Evolutionary conservation across 2,113 vertebrate species (phyloP).

Genomic region (Melanerpes formicivorus): DNA sequence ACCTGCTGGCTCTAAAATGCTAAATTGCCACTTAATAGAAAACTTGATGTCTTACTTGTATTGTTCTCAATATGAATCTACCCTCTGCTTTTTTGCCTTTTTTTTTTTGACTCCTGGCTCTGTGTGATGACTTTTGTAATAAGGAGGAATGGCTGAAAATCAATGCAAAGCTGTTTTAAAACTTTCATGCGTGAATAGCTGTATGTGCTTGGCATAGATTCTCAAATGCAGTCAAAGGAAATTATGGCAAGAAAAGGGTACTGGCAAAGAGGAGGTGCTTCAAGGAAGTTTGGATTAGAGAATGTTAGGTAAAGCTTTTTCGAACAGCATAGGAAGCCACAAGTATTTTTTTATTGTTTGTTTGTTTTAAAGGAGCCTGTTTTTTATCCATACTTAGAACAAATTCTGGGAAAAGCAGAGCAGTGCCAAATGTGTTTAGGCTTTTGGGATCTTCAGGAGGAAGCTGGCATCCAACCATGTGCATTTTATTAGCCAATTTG

Average conservation of each 20-base stretch:
- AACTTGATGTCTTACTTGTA: slow-evolving; percentile 26
- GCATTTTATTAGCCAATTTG: not conserved
- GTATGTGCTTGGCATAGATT: slow-evolving; percentile 28
- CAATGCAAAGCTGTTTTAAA: slow-evolving; percentile 46
- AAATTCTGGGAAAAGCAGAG: not conserved
- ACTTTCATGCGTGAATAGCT: not conserved
- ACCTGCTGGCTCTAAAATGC: not conserved
- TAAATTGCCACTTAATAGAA: slow-evolving; percentile 37
- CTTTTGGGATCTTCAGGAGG: not conserved
- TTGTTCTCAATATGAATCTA: slow-evolving; percentile 10
- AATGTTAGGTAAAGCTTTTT: not conserved
- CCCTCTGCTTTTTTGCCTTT: not conserved
- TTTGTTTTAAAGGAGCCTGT: not conserved
- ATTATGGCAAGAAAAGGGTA: slow-evolving; percentile 17
- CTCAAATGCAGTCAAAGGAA: not conserved
- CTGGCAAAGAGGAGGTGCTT: not conserved
- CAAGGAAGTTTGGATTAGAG: not conserved
- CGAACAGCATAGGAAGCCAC: not conserved
- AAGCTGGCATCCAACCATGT: not conserved
- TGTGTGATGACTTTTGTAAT: slow-evolving; percentile 37
- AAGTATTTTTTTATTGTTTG: not conserved
- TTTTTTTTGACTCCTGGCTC: slow-evolving; percentile 21
- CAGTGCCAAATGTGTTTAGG: not conserved
- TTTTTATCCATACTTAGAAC: not conserved
- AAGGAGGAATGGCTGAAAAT: slow-evolving; percentile 51